Conservation (phyloP, 2,797 vertebrate genomes). For the Tangara arthus region DNA sequence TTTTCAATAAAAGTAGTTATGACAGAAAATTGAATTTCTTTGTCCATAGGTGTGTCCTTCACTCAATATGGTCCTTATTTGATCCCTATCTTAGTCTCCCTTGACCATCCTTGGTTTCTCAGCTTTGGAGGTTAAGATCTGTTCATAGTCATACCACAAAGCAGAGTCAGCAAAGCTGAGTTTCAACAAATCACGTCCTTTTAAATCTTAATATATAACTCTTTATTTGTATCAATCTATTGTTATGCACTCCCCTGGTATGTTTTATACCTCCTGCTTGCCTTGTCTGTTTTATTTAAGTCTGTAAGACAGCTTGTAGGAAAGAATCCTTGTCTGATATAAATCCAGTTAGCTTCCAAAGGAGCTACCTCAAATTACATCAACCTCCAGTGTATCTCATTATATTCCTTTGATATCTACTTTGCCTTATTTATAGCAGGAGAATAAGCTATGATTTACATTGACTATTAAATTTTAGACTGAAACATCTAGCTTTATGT, state of each 20-base stretch:
- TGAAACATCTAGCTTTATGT: background rate
- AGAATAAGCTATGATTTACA: background rate
- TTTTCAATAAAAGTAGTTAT: background rate
- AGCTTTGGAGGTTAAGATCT: background rate
- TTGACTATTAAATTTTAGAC: background rate
- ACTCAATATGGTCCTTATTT: background rate
- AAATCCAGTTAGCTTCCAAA: background rate
- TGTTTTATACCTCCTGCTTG: background rate
- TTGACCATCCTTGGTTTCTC: background rate
- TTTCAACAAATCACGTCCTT: background rate
- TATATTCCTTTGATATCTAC: background rate
- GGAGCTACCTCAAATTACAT: background rate
- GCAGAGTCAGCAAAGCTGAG: background rate
- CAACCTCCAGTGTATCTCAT: background rate
- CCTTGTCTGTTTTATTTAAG: background rate
- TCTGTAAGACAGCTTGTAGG: background rate
- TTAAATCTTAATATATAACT: background rate
- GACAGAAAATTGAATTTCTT: background rate
- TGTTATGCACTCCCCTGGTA: background rate
- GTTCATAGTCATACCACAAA: background rate
- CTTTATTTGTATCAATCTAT: background rate
- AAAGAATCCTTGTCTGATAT: background rate
- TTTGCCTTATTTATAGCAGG: constrained; percentile 13
- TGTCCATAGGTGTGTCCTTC: background rate
- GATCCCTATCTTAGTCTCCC: background rate